Base-by-base conservation (phyloP, 2,797 vertebrate species). In the Sebastes hopkinsi region DNA sequence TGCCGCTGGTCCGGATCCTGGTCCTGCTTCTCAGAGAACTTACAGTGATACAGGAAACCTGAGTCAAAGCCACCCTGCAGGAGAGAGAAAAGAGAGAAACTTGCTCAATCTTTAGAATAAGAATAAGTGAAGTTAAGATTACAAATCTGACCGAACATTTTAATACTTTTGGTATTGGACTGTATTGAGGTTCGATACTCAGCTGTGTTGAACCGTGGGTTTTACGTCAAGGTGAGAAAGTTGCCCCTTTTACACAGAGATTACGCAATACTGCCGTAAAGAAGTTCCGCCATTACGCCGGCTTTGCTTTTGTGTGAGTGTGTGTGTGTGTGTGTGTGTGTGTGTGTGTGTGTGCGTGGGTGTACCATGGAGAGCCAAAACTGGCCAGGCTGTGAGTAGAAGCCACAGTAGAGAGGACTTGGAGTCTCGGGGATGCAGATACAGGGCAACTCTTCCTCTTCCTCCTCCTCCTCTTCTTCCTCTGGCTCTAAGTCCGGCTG, bases 331-430 rank as follows among this genome's bases (percentile, higher is more conserved):
- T 54, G n/a, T 54, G 52, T n/a, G 6, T 22, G n/a, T 54, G n/a
- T 11, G 50, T 3, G 22, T 54, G n/a, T 54, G 52, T 8, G 6
- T 50, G 18, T 9, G 46, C 2, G 6, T 34, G 18, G 5, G 6
- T 32, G 66, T 87, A 99, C 98, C 97, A 99, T 85, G 20, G 97
- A 98, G 42, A 99, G 93, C 98, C 98, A 99, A 92, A 99, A 99
- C 74, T 93, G 94, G 59, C 96, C 97, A 16, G 97, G 95, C 52
- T 80, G 72, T 54, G 98, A 97, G 89, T 99, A 97, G 94, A 99
- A 98, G 20, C 97, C 97, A 81, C 97, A 98, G 70, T 95, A 94
- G 54, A 99, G 93, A 7, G 96, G 96, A 92, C 97, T 97, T 29
- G 97, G 96, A 18, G 93, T 91, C 14, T 95, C 81, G 1, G 97